Percentiles rank a stretch among this genome's conserved stretches.
Evolutionary conservation across 2,797 vertebrate genomes (phyloP).

Genomic region (Halcyon badia): DNA sequence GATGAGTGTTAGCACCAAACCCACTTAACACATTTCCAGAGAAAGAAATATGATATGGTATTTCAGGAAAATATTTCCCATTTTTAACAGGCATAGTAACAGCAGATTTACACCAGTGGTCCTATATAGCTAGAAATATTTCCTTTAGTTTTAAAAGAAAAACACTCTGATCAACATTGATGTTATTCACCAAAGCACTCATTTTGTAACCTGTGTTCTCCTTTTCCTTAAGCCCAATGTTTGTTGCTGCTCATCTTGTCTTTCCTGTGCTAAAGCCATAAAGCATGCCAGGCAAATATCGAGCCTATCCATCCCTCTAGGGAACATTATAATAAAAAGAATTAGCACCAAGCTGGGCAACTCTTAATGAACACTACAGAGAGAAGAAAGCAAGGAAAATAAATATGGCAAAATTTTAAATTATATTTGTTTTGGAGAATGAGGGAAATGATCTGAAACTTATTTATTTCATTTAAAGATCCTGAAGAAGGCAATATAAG

Average conservation of each 20-base stretch:
- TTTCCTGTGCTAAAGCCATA: background rate
- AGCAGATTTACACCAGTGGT: background rate
- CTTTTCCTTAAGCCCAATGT: background rate
- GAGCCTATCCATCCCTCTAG: background rate
- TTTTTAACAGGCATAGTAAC: background rate
- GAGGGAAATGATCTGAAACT: background rate
- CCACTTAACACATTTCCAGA: background rate
- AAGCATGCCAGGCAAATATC: background rate
- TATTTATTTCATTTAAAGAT: background rate
- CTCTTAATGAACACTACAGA: background rate
- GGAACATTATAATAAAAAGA: background rate
- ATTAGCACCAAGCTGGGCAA: background rate
- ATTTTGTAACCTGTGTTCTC: background rate
- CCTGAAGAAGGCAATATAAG: background rate
- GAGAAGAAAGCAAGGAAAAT: background rate
- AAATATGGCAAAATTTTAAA: background rate
- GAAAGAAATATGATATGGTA: background rate
- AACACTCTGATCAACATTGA: background rate
- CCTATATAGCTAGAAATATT: background rate
- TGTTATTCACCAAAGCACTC: background rate
- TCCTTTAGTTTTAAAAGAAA: background rate
- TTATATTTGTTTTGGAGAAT: constrained; percentile 4
- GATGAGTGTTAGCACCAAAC: background rate
- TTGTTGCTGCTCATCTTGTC: background rate
- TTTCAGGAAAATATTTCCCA: background rate